Base-by-base conservation (phyloP, 2,797 vertebrate genomes). In the Podarcis lilfordi region DNA sequence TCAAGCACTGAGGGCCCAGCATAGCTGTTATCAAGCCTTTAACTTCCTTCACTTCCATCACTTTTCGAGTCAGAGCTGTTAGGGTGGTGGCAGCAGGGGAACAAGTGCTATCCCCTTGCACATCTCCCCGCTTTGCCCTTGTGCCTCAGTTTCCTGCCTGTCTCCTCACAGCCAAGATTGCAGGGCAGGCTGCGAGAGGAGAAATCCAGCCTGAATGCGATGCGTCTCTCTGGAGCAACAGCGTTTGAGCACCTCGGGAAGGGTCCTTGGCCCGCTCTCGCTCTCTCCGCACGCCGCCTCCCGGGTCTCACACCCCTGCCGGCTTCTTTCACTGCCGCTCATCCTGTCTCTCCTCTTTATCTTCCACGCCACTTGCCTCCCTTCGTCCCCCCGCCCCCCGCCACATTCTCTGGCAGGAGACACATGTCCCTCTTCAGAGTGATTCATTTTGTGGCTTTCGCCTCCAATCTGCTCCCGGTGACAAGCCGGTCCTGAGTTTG, bases 371-470 rank as follows among this genome's bases (percentile, higher is more conserved):
- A 87, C 89, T 91, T 88, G 95, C 89, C 93, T 91, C 79, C 86
- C 86, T 85, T 89, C 91, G 74, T 93, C 92, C 66, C 59, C 95
- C 87, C 5, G 91, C 90, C 84, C 93, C 86, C 93, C 90, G 91
- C 90, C 17, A 32, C 66, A 25, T 35, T 77, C 90, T 86, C 92
- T 95, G 95, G 93, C 96, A 96, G 96, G 94, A 96, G 96, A 96
- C 97, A 95, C 96, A 95, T 93, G 96, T 95, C 94, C 94, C 92
- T 96, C 91, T 79, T 93, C 95, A 94, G 85, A 90, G 84, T 83
- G 91, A 87, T 92, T 93, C 92, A 92, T 86, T 66, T 61, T 27
- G 83, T 27, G 64, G 85, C 90, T 85, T 35, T 92, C 45, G 13
- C 91, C 91, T 82, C 17, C 66, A 0, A 0, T 66, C 59, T 3